Evolutionary conservation across 1,140 invertebrate genomes (phyloP).

Genomic region (Schlechtendalia chinensis): DNA sequence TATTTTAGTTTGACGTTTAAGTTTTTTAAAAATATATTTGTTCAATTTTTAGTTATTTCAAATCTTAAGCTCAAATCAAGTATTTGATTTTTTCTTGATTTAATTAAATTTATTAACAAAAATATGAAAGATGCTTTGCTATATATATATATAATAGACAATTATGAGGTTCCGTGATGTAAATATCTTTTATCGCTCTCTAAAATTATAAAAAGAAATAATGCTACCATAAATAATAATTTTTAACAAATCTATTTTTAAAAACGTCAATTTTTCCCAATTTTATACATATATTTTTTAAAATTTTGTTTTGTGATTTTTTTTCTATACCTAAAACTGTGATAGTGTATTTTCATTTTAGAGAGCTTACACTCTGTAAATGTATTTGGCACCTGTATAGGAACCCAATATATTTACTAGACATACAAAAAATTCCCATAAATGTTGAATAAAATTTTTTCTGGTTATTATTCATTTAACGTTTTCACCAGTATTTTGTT

Average conservation of each 20-base stretch:
- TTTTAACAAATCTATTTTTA: constrained; percentile 32
- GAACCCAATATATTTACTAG: neutral
- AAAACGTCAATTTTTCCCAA: neutral
- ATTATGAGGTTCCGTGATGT: constrained; percentile 23
- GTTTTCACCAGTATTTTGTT: constrained; percentile 36
- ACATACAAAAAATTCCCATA: neutral
- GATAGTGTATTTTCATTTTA: constrained; percentile 46
- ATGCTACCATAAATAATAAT: neutral
- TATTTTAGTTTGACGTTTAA: constrained; percentile 41
- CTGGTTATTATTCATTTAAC: neutral
- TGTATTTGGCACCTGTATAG: constrained; percentile 14
- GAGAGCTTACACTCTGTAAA: constrained; percentile 5
- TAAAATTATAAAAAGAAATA: constrained; percentile 23
- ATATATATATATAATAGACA: neutral
- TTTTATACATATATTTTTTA: constrained; percentile 15
- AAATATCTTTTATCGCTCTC: constrained; percentile 43
- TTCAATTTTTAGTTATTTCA: neutral
- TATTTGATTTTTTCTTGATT: neutral
- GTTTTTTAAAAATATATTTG: constrained; percentile 41
- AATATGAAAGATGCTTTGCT: constrained; percentile 10
- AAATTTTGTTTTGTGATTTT: constrained; percentile 41
- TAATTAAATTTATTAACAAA: neutral
- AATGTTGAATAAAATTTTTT: neutral
- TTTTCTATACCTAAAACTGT: constrained; percentile 44
- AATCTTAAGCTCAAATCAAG: constrained; percentile 31